Evolutionary conservation across 2,888 invertebrate genomes (phyloP), one percentile per base, ranked within the genome.

Genomic region (Vandiemenella viatica): DNA sequence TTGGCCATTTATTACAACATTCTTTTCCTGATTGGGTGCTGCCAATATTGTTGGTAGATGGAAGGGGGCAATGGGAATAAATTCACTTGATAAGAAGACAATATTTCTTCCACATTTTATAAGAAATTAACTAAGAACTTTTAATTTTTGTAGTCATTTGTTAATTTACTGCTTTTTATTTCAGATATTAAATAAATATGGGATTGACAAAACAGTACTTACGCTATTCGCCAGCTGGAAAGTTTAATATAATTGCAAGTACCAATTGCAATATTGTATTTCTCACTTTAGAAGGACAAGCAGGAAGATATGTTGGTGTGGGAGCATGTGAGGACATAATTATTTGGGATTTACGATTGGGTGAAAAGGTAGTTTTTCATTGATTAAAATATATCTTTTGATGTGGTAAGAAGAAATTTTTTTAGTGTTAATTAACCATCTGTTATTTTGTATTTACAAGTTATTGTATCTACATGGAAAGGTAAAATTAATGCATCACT

Each of bases 121-220:
- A n/a, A n/a, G n/a, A n/a, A n/a, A n/a, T n/a, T n/a, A n/a, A n/a
- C n/a, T n/a, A n/a, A n/a, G n/a, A n/a, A n/a, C n/a, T n/a, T n/a
- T n/a, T n/a, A n/a, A n/a, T n/a, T n/a, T n/a, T n/a, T n/a, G n/a
- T n/a, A n/a, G n/a, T n/a, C n/a, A n/a, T n/a, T n/a, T n/a, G n/a
- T n/a, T n/a, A n/a, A n/a, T n/a, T n/a, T n/a, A n/a, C n/a, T n/a
- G n/a, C n/a, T n/a, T n/a, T n/a, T n/a, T n/a, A n/a, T n/a, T n/a
- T n/a, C n/a, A n/a, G n/a, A n/a, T 23, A 23, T 45, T 23, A 6
- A 22, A 21, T 37, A 40, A 64, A 60, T 59, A 90, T 90, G 90
- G 89, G 88, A 45, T 68, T 91, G 49, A 90, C 95, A 7, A 95
- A 91, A 63, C 91, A 97, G 69, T 97, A 97, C 74, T 74, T 95